phyloP scores from a whole-genome alignment of 2,888 invertebrate species.

The Macrophya alboannulata region DNA sequence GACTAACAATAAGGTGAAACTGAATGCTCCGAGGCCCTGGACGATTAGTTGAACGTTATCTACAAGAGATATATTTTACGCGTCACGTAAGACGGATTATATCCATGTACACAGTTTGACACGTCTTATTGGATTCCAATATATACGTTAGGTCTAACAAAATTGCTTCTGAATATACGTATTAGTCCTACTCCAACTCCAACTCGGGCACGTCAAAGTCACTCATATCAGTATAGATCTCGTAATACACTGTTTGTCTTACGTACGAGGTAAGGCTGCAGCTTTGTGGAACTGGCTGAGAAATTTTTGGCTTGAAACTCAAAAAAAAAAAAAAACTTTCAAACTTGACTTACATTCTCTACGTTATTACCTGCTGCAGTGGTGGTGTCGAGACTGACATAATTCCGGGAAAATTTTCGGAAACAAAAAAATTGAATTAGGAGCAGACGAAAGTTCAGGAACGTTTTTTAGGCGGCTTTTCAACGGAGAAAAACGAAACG shows the following conservation, averaged over 20 bases:
- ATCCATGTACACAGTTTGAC: neutral
- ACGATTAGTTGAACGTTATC: neutral
- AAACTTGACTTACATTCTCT: neutral
- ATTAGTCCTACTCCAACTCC: neutral
- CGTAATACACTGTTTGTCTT: neutral
- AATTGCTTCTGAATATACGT: neutral
- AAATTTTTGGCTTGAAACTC: neutral
- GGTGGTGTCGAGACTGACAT: neutral
- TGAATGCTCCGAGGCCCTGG: neutral
- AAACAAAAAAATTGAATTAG: neutral
- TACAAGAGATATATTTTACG: neutral
- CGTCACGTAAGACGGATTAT: neutral
- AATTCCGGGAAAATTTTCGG: neutral
- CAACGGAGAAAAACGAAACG: neutral
- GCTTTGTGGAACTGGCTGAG: neutral
- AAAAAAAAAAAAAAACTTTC: neutral
- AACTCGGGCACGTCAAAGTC: neutral
- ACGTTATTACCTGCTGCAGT: too few relatives aligned
- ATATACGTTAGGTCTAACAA: neutral
- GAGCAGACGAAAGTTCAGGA: neutral
- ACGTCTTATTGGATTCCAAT: conserved; percentile 12
- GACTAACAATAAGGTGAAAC: neutral
- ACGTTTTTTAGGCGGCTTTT: neutral
- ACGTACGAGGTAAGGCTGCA: neutral
- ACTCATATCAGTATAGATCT: neutral